These are phyloP conservation scores for Morone chrysops DNA, from an alignment of 2,113 vertebrate genomes.

Conservation along the genomic window DNA sequence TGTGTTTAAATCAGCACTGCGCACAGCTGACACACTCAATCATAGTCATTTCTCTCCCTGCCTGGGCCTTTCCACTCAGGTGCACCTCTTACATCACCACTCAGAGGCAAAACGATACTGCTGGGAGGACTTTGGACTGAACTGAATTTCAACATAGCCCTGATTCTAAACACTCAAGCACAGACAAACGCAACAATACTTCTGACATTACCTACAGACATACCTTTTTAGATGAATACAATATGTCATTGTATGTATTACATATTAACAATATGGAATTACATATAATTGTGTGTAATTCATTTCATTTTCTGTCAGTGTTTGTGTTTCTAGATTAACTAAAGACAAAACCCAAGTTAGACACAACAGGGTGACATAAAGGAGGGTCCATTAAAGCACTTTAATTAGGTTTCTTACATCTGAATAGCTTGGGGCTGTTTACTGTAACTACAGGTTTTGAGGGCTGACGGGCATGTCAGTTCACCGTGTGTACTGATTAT, in stretches of 20 bases:
- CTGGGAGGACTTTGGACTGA: constrained; percentile 64
- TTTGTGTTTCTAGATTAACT: neutral
- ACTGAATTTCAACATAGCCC: constrained; percentile 28
- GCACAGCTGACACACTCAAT: constrained; percentile 1
- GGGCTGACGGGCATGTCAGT: constrained; percentile 11
- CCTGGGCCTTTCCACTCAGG: constrained; percentile 12
- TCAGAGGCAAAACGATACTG: constrained; percentile 16
- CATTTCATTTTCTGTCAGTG: neutral
- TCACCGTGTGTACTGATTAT: constrained; percentile 9
- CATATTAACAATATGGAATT: neutral
- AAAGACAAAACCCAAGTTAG: neutral
- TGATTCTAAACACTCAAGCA: neutral
- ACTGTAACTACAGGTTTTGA: constrained; percentile 12
- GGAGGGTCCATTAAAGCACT: neutral
- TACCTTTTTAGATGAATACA: neutral
- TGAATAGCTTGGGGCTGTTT: constrained; percentile 3
- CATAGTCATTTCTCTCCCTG: constrained; percentile 15
- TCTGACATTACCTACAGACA: neutral
- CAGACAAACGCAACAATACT: neutral
- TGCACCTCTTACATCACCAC: constrained; percentile 51
- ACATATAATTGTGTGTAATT: neutral
- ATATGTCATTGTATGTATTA: neutral
- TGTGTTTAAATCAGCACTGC: constrained; percentile 23
- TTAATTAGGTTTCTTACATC: neutral
- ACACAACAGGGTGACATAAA: neutral